Percentiles rank a stretch among this genome's conserved stretches.
These are phyloP conservation scores for Gyps fulvus DNA, from an alignment of 2,113 vertebrate genomes.

Conservation along the genomic window DNA sequence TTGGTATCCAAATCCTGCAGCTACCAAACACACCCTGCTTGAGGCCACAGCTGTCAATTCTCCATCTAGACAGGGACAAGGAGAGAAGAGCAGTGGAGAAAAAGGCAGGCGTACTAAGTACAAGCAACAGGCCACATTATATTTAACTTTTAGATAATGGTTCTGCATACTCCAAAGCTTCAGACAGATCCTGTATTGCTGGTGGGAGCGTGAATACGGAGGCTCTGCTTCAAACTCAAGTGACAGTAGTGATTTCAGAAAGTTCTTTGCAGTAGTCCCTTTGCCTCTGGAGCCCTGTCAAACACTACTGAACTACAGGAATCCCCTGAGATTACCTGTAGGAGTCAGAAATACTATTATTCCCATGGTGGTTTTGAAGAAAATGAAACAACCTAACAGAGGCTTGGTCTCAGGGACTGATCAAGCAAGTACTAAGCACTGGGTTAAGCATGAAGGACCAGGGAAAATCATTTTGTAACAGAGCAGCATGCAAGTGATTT, in stretches of 20 bases:
- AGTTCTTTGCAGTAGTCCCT: neutral
- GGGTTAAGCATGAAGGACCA: neutral
- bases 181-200: neutral
- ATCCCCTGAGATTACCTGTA: neutral
- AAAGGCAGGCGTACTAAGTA: neutral
- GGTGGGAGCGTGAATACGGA: neutral
- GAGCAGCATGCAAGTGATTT: neutral
- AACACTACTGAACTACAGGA: neutral
- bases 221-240: neutral
- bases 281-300: neutral
- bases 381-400: neutral
- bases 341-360: neutral
- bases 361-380: neutral
- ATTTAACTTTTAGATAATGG: neutral
- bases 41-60: conserved; percentile 67
- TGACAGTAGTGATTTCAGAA: neutral
- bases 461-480: neutral
- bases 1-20: conserved; percentile 64
- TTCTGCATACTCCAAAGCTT: neutral
- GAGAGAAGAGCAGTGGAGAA: neutral
- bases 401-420: neutral
- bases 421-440: neutral
- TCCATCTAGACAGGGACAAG: conserved; percentile 22
- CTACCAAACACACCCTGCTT: conserved; percentile 65
- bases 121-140: neutral